Percentiles rank a stretch among this genome's conserved stretches.
phyloP scores from a whole-genome alignment of 2,113 vertebrate genomes.

The Cyanoderma ruficeps region DNA sequence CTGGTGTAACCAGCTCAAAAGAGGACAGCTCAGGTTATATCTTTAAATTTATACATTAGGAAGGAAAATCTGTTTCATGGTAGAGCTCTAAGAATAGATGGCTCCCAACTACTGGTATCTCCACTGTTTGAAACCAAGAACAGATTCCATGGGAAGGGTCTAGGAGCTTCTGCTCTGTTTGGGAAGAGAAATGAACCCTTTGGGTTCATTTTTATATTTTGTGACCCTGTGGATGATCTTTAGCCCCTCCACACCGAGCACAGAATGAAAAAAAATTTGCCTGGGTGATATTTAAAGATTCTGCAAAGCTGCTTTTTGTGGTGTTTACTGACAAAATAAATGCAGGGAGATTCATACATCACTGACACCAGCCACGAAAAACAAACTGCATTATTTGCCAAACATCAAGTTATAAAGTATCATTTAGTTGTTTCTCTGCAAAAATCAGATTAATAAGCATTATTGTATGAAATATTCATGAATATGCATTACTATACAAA shows the following conservation, averaged over 20 bases:
- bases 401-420: constrained; percentile 33
- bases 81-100: accelerated
- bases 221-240: background rate
- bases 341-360: background rate
- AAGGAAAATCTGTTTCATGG: background rate
- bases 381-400: constrained; percentile 19
- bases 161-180: background rate
- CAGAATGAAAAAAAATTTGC: accelerated
- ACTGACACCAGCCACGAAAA: background rate
- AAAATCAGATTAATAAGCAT: constrained; percentile 64
- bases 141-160: background rate
- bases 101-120: background rate
- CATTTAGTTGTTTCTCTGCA: constrained; percentile 9
- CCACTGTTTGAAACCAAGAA: background rate
- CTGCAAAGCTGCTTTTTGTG: background rate
- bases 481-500: constrained; percentile 75
- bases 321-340: background rate
- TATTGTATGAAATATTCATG: constrained; percentile 59
- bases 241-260: background rate
- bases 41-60: background rate
- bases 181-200: background rate
- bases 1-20: background rate
- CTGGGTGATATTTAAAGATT: background rate
- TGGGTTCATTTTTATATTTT: background rate
- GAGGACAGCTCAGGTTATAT: background rate